phyloP scores from a whole-genome alignment of 1,140 invertebrate genomes.

The Drosophila mojavensis region DNA sequence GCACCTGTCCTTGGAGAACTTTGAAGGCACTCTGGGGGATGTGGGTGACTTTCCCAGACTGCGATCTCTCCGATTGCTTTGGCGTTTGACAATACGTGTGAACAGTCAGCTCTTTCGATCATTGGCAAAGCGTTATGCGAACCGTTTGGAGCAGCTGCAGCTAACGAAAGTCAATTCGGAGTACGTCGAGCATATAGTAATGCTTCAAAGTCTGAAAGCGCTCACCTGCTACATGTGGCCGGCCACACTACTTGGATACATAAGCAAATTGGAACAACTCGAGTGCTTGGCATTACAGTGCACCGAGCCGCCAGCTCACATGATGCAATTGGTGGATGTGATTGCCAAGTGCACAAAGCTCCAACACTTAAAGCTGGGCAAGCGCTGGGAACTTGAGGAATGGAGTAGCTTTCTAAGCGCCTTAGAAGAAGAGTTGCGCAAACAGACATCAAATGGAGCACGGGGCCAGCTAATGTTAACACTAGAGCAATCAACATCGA shows the following conservation, averaged over 20 bases:
- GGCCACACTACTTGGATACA: conserved; percentile 11
- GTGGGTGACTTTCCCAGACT: conserved; percentile 48
- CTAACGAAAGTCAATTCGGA: conserved; percentile 28
- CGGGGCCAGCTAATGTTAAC: conserved; percentile 28
- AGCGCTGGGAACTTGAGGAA: conserved; percentile 21
- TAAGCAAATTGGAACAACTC: conserved; percentile 33
- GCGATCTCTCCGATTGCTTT: conserved; percentile 44
- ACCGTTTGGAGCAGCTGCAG: conserved; percentile 49
- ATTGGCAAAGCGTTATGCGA: conserved; percentile 30
- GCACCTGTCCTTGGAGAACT: conserved; percentile 63
- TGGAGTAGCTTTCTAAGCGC: conserved; percentile 25
- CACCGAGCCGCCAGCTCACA: not conserved
- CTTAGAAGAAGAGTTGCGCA: not conserved
- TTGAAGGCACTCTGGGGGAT: conserved; percentile 25
- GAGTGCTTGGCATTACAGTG: conserved; percentile 55
- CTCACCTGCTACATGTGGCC: conserved; percentile 57
- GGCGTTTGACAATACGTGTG: conserved; percentile 21
- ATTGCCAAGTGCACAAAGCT: conserved; percentile 38
- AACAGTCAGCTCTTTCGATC: conserved; percentile 40
- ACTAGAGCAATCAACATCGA: conserved; percentile 6
- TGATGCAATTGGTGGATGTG: conserved; percentile 27
- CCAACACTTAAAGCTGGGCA: conserved; percentile 52
- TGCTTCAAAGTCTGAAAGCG: conserved; percentile 27
- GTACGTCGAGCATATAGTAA: conserved; percentile 40
- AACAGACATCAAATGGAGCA: not conserved